These are phyloP conservation scores for Heliconius melpomene DNA, from an alignment of 1,140 invertebrate species.

Conservation along the genomic window DNA sequence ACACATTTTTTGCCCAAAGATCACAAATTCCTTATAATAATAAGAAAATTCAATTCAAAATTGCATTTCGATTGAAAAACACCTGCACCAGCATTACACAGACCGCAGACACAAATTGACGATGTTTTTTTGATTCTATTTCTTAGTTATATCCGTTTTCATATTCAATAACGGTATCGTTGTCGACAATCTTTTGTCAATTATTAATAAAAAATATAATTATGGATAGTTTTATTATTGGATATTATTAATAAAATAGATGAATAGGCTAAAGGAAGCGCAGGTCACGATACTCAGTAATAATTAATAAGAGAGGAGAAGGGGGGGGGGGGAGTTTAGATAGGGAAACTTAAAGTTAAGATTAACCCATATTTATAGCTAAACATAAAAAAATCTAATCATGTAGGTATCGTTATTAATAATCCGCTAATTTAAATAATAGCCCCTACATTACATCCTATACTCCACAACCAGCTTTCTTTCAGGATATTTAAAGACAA, in stretches of 20 bases:
- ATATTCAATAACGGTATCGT: slow-evolving; percentile 19
- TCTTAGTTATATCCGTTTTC: slow-evolving; percentile 27
- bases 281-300: background rate
- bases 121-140: slow-evolving; percentile 27
- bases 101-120: slow-evolving; percentile 56
- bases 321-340: no score
- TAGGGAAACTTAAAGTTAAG: no score
- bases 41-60: slow-evolving; percentile 26
- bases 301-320: no score
- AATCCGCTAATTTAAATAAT: no score
- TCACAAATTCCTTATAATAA: slow-evolving; percentile 25
- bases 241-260: background rate
- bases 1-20: background rate
- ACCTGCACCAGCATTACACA: slow-evolving; percentile 40
- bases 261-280: background rate
- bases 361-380: no score
- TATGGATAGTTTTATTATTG: background rate
- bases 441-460: no score
- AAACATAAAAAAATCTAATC: no score
- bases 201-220: slow-evolving; percentile 4
- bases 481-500: no score
- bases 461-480: no score
- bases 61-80: slow-evolving; percentile 39
- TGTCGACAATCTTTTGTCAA: slow-evolving; percentile 23
- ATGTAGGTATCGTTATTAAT: no score